These are phyloP conservation scores for Rhabdornis inornatus DNA, from an alignment of 2,113 vertebrate genomes.

Conservation along the genomic window DNA sequence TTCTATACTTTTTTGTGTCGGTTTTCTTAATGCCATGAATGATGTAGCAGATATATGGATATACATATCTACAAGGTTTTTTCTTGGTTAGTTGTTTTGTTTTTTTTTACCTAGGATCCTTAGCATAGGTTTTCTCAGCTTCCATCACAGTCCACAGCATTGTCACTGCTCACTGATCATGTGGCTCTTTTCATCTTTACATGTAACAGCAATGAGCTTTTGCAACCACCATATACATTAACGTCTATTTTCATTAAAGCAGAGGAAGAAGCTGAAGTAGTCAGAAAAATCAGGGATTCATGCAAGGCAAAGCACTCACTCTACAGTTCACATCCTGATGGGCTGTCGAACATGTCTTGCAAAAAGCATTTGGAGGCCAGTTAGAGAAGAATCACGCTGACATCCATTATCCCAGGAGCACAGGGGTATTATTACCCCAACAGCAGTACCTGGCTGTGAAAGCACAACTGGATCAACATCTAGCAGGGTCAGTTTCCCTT, in stretches of 20 bases:
- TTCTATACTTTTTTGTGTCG: neutral
- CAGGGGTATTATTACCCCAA: neutral
- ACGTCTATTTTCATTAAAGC: neutral
- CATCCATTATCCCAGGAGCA: neutral
- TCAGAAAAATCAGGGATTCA: neutral
- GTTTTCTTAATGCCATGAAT: neutral
- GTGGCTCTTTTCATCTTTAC: neutral
- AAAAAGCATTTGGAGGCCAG: neutral
- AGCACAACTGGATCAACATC: neutral
- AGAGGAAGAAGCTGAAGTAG: neutral
- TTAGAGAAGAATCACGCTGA: neutral
- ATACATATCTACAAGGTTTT: neutral
- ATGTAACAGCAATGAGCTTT: neutral
- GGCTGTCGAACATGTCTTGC: rapidly evolving
- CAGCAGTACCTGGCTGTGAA: neutral
- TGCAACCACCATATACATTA: neutral
- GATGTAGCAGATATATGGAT: neutral
- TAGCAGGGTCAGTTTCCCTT: neutral
- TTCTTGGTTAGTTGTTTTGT: neutral
- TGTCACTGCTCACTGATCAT: neutral
- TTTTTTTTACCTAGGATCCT: neutral
- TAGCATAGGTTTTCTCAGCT: neutral
- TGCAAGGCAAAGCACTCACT: neutral
- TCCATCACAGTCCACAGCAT: neutral
- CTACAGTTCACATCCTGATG: neutral